These are phyloP conservation scores for Ptilorrhoa leucosticta DNA, from an alignment of 2,113 vertebrate genomes.

Conservation along the genomic window DNA sequence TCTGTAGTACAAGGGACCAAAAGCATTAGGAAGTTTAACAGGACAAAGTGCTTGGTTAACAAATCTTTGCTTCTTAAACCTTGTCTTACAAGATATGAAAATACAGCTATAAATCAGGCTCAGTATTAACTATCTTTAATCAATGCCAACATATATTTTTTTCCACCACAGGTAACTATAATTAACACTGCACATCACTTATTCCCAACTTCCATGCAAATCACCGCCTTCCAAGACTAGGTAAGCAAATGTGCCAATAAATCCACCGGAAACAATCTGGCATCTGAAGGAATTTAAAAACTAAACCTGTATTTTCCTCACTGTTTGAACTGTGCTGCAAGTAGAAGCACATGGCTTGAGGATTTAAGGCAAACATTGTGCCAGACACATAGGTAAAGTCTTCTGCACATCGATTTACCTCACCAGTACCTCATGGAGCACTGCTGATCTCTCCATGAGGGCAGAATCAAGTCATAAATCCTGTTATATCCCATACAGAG, in stretches of 20 bases:
- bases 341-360: not conserved
- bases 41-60: not conserved
- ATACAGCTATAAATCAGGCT: not conserved
- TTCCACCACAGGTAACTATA: not conserved
- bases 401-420: not conserved
- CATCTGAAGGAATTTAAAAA: not conserved
- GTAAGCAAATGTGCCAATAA: conserved; percentile 30
- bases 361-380: not conserved
- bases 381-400: not conserved
- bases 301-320: conserved; percentile 17
- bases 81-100: not conserved
- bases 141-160: not conserved
- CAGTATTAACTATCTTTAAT: not conserved
- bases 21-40: not conserved
- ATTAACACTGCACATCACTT: not conserved
- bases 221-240: not conserved
- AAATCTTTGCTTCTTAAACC: not conserved
- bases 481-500: not conserved
- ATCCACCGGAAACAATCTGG: conserved; percentile 20
- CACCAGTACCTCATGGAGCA: not conserved
- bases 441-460: not conserved
- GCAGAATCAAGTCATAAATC: not conserved
- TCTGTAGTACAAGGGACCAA: not conserved
- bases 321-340: not conserved
- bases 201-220: conserved; percentile 29